These are phyloP conservation scores for Yoshiicerus persimilis DNA, from an alignment of 1,140 invertebrate genomes.

Conservation along the genomic window DNA sequence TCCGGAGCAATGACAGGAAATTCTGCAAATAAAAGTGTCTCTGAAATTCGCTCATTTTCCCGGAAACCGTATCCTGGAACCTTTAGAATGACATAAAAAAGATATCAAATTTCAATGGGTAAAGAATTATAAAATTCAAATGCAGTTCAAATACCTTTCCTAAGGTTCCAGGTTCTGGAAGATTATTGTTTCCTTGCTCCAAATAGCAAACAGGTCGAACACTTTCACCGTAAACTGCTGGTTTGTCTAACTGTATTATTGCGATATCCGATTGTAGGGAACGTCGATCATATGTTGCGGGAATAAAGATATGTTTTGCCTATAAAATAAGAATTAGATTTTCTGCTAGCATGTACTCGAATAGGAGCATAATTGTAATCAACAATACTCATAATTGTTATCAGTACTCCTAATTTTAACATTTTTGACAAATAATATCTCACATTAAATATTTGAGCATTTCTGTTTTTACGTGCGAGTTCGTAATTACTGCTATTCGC, in stretches of 20 bases:
- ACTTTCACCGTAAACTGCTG: neutral
- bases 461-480: neutral
- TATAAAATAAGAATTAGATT: neutral
- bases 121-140: no score
- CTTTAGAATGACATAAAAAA: no score
- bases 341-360: neutral
- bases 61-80: conserved; percentile 27
- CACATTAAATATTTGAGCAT: conserved; percentile 4
- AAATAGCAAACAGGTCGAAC: conserved; percentile 2
- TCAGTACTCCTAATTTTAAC: no score
- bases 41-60: neutral
- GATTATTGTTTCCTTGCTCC: neutral
- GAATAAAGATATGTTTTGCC: conserved; percentile 3
- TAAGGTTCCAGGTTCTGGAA: neutral
- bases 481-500: neutral
- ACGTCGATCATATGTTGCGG: neutral
- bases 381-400: no score
- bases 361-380: no score
- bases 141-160: neutral
- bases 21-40: neutral
- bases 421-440: neutral
- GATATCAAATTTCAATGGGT: no score
- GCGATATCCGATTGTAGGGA: conserved; percentile 29
- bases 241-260: conserved; percentile 2
- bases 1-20: conserved; percentile 1